Conservation (phyloP, 2,113 vertebrate genomes). For the Terrapene triunguis region DNA sequence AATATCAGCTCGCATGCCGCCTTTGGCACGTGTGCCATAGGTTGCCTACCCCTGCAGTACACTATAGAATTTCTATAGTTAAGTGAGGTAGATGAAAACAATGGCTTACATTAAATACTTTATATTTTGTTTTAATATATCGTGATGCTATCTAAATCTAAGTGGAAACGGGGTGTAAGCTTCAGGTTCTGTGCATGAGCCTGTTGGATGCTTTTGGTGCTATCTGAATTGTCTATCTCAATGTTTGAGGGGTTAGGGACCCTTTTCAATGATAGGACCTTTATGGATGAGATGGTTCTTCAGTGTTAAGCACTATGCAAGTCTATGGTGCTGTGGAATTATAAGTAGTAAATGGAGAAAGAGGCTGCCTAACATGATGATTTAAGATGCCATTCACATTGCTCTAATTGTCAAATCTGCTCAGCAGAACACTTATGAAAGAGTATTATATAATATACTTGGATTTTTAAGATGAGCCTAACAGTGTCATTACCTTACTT, state of each 20-base stretch:
- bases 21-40: no score
- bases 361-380: not conserved
- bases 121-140: not conserved
- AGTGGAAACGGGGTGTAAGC: not conserved
- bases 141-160: not conserved
- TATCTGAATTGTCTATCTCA: not conserved
- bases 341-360: not conserved
- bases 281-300: not conserved
- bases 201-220: not conserved
- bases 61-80: not conserved
- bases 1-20: no score
- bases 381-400: not conserved
- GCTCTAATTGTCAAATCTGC: accelerated
- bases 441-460: not conserved
- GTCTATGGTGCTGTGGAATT: not conserved
- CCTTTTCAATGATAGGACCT: not conserved
- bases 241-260: not conserved
- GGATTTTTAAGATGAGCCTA: not conserved
- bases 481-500: not conserved
- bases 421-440: not conserved
- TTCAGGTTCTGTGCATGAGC: accelerated
- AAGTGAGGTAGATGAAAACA: not conserved
- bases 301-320: not conserved
- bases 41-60: no score
- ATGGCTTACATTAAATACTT: not conserved